A percentile compares a stretch with the other conserved stretches of the same genome.
phyloP scores from a whole-genome alignment of 2,113 vertebrate genomes.

The Micronycteris hirsuta region DNA sequence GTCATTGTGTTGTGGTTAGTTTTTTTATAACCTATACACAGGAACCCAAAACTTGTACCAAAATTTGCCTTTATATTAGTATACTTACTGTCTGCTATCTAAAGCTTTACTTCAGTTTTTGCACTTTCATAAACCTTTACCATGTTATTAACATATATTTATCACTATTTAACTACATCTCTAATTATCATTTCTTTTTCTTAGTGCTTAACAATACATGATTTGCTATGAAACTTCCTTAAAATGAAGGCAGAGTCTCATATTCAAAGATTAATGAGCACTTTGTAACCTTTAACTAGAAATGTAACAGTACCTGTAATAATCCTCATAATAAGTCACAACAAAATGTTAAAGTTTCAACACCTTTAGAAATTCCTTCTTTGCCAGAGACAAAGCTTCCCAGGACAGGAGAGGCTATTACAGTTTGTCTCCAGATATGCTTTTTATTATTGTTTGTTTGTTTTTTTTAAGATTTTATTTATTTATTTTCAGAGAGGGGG shows the following conservation, averaged over 20 bases:
- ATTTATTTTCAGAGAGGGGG: too few relatives aligned
- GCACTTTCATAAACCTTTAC: not conserved
- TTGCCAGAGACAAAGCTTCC: not conserved
- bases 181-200: not conserved
- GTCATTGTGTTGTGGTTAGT: not conserved
- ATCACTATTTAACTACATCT: not conserved
- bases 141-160: not conserved
- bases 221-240: conserved; percentile 8
- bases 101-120: not conserved
- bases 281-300: conserved; percentile 11
- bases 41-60: not conserved
- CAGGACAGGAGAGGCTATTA: not conserved
- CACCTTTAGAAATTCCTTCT: not conserved
- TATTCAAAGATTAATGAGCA: not conserved
- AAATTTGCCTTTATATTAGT: not conserved
- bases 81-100: not conserved
- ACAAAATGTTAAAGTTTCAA: not conserved
- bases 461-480: too few relatives aligned
- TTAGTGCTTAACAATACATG: not conserved
- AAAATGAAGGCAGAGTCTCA: not conserved
- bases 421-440: not conserved
- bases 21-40: conserved; percentile 32
- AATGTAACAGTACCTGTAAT: not conserved
- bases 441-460: too few relatives aligned
- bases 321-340: not conserved